A percentile compares a stretch with the other conserved stretches of the same genome.
phyloP scores from a whole-genome alignment of 1,140 invertebrate species.

The Radopholus similis region DNA sequence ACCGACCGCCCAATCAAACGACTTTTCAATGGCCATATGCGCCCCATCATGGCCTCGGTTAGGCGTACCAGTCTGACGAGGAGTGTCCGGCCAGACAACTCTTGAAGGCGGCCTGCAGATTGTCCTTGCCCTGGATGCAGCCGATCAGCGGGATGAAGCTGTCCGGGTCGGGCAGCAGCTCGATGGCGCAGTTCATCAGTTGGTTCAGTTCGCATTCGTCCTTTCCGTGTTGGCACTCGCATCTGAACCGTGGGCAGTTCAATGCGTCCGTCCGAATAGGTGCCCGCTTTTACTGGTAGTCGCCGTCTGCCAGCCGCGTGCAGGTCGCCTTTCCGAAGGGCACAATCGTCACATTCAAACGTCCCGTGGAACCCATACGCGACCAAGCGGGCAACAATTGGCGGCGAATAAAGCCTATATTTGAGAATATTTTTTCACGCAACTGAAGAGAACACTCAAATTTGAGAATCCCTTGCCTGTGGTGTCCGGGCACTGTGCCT shows the following conservation, averaged over 20 bases:
- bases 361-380: conserved; percentile 25
- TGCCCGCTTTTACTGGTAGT: conserved; percentile 31
- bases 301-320: conserved; percentile 18
- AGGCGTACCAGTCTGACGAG: conserved; percentile 25
- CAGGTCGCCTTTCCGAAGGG: conserved; percentile 60
- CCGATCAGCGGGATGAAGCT: conserved; percentile 48
- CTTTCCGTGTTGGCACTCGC: conserved; percentile 53
- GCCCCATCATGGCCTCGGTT: not conserved
- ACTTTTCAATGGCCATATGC: not conserved
- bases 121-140: conserved; percentile 45
- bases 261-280: too few species aligned
- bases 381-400: conserved; percentile 54
- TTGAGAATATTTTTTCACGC: not conserved
- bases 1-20: not conserved
- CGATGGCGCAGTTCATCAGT: conserved; percentile 59
- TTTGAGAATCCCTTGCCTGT: conserved; percentile 7
- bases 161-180: conserved; percentile 35
- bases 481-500: conserved; percentile 59
- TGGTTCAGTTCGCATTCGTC: conserved; percentile 56
- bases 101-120: conserved; percentile 36
- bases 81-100: conserved; percentile 29
- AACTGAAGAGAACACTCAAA: too few species aligned
- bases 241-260: too few species aligned
- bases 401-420: conserved; percentile 41
- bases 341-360: conserved; percentile 50